phyloP scores from a whole-genome alignment of 2,113 vertebrate species.

The Hippocampus barbouri region DNA sequence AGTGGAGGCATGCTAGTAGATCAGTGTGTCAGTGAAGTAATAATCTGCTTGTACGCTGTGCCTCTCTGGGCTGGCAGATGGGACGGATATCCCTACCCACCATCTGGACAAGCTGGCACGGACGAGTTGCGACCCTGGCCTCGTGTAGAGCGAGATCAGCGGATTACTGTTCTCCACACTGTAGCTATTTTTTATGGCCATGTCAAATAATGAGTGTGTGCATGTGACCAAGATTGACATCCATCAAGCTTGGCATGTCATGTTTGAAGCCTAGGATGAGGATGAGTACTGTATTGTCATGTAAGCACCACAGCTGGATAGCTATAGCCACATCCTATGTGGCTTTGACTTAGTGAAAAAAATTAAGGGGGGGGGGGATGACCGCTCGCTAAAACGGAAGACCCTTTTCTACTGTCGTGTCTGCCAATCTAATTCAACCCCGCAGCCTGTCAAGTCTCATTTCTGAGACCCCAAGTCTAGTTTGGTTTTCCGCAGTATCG shows the following conservation, averaged over 20 bases:
- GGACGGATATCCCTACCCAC: conserved; percentile 62
- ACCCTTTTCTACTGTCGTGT: conserved; percentile 2
- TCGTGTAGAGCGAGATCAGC: conserved; percentile 52
- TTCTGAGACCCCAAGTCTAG: too few species aligned
- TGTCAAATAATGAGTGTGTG: conserved; percentile 50
- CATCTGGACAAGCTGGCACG: conserved; percentile 64
- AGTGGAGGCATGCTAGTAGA: conserved; percentile 56
- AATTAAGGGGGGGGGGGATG: conserved; percentile 6
- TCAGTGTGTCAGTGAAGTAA: conserved; percentile 63
- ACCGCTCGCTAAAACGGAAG: conserved; percentile 1
- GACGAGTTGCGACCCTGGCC: conserved; percentile 45
- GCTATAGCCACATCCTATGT: background rate
- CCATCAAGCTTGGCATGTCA: conserved; percentile 32
- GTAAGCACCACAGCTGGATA: conserved; percentile 8
- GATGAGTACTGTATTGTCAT: background rate
- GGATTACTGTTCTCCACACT: conserved; percentile 54
- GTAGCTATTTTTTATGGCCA: conserved; percentile 53
- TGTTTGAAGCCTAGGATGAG: conserved; percentile 18
- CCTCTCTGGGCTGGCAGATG: conserved; percentile 67
- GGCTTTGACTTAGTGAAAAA: conserved; percentile 5
- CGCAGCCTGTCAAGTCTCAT: background rate
- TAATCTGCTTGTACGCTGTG: conserved; percentile 63
- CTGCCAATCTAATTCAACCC: background rate
- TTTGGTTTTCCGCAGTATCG: background rate
- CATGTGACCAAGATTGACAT: conserved; percentile 43